phyloP scores from a whole-genome alignment of 2,888 invertebrate species.

The Linnaemya tessellans region DNA sequence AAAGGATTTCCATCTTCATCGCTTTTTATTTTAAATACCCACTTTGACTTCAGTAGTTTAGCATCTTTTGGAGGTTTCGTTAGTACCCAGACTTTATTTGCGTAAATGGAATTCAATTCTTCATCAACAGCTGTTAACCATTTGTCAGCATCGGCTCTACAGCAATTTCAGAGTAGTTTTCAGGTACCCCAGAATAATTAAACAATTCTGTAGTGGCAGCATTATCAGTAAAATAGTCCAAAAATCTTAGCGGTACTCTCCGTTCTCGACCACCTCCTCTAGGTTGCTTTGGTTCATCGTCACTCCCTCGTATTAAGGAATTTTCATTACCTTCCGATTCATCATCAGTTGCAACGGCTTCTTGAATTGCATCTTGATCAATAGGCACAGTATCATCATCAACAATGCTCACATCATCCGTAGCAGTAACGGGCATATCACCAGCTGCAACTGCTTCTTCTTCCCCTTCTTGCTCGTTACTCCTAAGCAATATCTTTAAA shows the following conservation, averaged over 20 bases:
- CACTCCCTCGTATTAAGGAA: slow-evolving; percentile 48
- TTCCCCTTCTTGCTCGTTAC: too few species aligned
- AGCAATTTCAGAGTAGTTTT: background rate
- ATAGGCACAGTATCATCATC: background rate
- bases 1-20: too few species aligned
- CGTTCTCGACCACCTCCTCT: slow-evolving; percentile 3
- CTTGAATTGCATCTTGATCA: background rate
- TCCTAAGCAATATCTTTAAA: too few species aligned
- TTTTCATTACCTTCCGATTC: background rate
- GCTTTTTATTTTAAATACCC: too few species aligned
- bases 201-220: background rate
- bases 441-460: too few species aligned
- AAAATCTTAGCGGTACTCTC: background rate
- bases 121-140: background rate
- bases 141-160: background rate
- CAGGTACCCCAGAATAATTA: background rate
- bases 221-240: background rate
- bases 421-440: too few species aligned
- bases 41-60: background rate
- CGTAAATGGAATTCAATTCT: background rate
- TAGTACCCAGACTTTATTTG: background rate
- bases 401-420: too few species aligned
- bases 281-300: background rate
- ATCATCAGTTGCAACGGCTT: background rate
- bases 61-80: background rate